Evolutionary conservation across 2,797 vertebrate species (phyloP).

Genomic region (Rhinogobio ventralis): DNA sequence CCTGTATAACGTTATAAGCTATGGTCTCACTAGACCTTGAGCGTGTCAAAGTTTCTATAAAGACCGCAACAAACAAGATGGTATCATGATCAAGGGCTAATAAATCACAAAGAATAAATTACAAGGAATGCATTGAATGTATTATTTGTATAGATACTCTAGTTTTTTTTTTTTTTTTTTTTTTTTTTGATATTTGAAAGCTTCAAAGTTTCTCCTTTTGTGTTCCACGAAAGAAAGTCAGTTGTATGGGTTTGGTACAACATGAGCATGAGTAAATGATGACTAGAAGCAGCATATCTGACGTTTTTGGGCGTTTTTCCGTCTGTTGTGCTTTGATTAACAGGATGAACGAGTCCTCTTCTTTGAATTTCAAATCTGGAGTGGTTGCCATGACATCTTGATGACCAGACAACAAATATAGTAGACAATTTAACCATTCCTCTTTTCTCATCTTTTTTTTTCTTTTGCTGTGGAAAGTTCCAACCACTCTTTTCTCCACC

Average conservation of each 20-base stretch:
- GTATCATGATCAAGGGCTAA: too few relatives aligned
- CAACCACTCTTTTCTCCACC: conserved; percentile 58
- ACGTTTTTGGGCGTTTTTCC: not conserved
- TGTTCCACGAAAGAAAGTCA: not conserved
- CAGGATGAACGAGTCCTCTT: conserved; percentile 41
- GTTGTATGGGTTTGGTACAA: not conserved
- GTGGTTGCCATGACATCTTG: conserved; percentile 67
- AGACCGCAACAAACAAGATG: not conserved
- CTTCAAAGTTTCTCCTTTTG: not conserved
- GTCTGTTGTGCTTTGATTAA: conserved; percentile 46
- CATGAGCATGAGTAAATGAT: not conserved
- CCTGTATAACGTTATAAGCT: not conserved
- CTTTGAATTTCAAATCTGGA: conserved; percentile 49
- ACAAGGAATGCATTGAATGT: too few relatives aligned
- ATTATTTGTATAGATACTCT: not conserved
- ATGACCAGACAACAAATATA: conserved; percentile 70
- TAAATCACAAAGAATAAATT: too few relatives aligned
- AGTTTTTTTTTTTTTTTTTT: too few relatives aligned
- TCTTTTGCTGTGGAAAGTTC: conserved; percentile 71
- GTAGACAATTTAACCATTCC: conserved; percentile 43
- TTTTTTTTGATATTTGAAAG: not conserved
- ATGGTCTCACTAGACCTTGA: not conserved
- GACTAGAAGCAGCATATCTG: conserved; percentile 5
- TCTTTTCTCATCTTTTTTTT: conserved; percentile 40
- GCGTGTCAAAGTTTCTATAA: not conserved